Base-by-base conservation (phyloP, 2,113 vertebrate species). In the Vireo altiloquus region DNA sequence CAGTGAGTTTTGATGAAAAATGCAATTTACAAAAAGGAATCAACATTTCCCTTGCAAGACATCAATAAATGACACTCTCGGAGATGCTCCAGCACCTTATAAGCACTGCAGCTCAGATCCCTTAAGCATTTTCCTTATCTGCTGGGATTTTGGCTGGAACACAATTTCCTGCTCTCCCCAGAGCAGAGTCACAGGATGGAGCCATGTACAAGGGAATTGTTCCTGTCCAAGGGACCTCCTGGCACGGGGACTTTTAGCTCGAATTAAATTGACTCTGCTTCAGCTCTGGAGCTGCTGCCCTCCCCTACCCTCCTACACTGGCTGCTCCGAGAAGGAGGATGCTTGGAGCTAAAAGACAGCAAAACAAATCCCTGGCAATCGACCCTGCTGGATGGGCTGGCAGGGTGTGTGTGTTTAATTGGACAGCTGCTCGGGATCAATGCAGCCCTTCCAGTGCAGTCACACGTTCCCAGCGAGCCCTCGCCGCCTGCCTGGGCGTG, bases 11-110 rank as follows among this genome's bases (percentile, higher is more conserved):
- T 85, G 94, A 95, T 76, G 75, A 87, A 87, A 96, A 96, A 95
- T 85, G 90, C 70, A 95, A 89, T 95, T 92, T 95, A 91, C 90
- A 71, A 56, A 84, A 78, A 89, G 81, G 81, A 95, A 94, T 91
- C 92, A 92, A 89, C 87, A 54, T 95, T 87, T 78, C 82, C 56
- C 57, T 89, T 60, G 57, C 93, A 91, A 84, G 92, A 60, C 87
- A 95, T 95, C 84, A 75, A 84, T 92, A 91, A 94, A 37, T 47
- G 90, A 87, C 93, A 78, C 70, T 68, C 24, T 10, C 81, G 0
- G 84, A 84, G 89, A 54, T 94, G 92, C 69, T 96, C 81, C 14
- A 14, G 69, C 25, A 82, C 84, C 69, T 89, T 23, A 0, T 8
- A 11, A 91, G 56, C 5, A 6, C 65, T 63, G 84, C 0, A 74